Percentiles rank a stretch among this genome's conserved stretches.
phyloP scores from a whole-genome alignment of 2,888 invertebrate species.

The Piscicola geometra region DNA sequence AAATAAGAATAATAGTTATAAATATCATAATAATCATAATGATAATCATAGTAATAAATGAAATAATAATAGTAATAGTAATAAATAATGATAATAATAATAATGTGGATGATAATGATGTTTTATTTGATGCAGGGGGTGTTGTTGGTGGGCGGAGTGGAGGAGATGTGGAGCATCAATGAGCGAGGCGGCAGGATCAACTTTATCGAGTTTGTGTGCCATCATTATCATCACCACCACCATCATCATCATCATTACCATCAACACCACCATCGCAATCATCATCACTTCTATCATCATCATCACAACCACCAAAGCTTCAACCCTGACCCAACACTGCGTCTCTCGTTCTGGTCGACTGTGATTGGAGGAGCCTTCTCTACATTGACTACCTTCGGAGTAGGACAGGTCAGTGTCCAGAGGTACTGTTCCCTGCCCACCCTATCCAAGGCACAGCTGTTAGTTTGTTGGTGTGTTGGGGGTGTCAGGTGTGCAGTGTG shows the following conservation, averaged over 20 bases:
- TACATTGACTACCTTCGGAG: slow-evolving; percentile 43
- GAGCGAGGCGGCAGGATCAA: slow-evolving; percentile 43
- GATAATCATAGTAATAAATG: too few species aligned
- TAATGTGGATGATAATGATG: too few species aligned
- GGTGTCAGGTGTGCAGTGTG: too few species aligned
- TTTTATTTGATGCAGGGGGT: slow-evolving; percentile 45
- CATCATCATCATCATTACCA: slow-evolving; percentile 15
- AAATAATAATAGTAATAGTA: too few species aligned
- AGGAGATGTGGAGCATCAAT: slow-evolving; percentile 44
- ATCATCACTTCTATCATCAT: too few species aligned
- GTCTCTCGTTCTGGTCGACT: slow-evolving; percentile 45
- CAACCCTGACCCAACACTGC: slow-evolving; percentile 43
- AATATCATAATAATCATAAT: too few species aligned
- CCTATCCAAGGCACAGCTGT: slow-evolving; percentile 41
- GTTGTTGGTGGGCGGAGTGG: slow-evolving; percentile 46
- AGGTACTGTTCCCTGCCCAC: slow-evolving; percentile 45
- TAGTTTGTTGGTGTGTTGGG: slow-evolving; percentile 11
- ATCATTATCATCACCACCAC: slow-evolving; percentile 5
- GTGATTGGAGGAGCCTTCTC: slow-evolving; percentile 43
- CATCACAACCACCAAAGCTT: slow-evolving; percentile 37
- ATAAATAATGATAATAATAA: too few species aligned
- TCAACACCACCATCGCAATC: not conserved
- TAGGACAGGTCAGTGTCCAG: slow-evolving; percentile 44
- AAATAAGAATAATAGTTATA: too few species aligned
- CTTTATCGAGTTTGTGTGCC: slow-evolving; percentile 40